Percentiles rank a stretch among this genome's conserved stretches.
These are phyloP conservation scores for Tetrapedia diversipes DNA, from an alignment of 2,888 invertebrate species.

Conservation along the genomic window DNA sequence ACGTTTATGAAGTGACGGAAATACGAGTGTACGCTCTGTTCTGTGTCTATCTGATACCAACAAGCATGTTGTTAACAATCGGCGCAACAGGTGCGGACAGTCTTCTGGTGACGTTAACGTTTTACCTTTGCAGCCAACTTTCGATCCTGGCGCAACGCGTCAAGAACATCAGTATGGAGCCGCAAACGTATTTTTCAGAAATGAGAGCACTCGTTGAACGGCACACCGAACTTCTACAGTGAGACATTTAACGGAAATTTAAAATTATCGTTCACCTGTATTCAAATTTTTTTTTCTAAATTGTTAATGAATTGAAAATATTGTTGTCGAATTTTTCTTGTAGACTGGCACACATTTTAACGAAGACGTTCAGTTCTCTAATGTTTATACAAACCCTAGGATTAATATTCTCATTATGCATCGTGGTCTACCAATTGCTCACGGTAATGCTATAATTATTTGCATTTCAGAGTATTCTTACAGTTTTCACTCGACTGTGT, in stretches of 20 bases:
- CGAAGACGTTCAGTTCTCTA: conserved; percentile 55
- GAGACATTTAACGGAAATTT: conserved; percentile 3
- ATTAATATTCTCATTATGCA: conserved; percentile 61
- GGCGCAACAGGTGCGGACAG: conserved; percentile 60
- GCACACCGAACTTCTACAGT: conserved; percentile 59
- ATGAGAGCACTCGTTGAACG: conserved; percentile 57
- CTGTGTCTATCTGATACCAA: conserved; percentile 56
- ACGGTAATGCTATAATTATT: conserved; percentile 46
- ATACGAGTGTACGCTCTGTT: conserved; percentile 49
- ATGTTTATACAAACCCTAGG: conserved; percentile 67
- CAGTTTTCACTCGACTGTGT: not conserved
- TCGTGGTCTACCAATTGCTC: conserved; percentile 60
- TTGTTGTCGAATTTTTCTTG: conserved; percentile 33
- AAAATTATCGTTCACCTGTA: too few species aligned
- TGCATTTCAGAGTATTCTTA: not conserved
- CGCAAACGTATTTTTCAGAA: conserved; percentile 30
- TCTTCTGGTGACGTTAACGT: conserved; percentile 59
- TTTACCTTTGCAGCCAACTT: conserved; percentile 59
- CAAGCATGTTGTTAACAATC: conserved; percentile 52
- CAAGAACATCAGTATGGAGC: conserved; percentile 24
- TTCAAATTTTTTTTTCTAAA: too few species aligned
- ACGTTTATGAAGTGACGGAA: conserved; percentile 54
- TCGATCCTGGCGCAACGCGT: conserved; percentile 52
- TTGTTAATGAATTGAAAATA: too few species aligned
- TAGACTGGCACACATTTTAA: conserved; percentile 55